A percentile compares a stretch with the other conserved stretches of the same genome.
These are phyloP conservation scores for Drepanosiphum platanoidis DNA, from an alignment of 2,888 invertebrate genomes.

Conservation along the genomic window DNA sequence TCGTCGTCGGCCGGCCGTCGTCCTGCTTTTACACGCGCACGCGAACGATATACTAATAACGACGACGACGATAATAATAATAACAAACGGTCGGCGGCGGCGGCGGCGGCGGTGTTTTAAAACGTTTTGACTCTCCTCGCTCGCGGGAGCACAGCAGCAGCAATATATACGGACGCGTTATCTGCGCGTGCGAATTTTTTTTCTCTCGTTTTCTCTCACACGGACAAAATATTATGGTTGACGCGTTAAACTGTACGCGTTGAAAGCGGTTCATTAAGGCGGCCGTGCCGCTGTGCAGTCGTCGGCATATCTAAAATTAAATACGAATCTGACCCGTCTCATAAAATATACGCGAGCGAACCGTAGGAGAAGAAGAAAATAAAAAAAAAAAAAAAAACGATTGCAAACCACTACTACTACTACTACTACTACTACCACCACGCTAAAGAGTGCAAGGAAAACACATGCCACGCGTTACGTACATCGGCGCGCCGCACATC, in stretches of 20 bases:
- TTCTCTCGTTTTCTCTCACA: too few relatives aligned
- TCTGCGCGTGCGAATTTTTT: slow-evolving; percentile 25
- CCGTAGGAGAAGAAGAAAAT: background rate
- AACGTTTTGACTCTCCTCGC: background rate
- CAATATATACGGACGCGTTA: too few relatives aligned
- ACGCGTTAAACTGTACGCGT: slow-evolving; percentile 51
- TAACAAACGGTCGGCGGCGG: background rate
- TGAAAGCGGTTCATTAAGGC: slow-evolving; percentile 46
- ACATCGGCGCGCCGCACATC: background rate
- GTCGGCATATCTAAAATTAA: slow-evolving; percentile 58
- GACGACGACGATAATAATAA: too few relatives aligned
- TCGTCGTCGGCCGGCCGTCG: background rate
- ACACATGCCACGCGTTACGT: background rate
- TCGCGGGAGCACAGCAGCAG: too few relatives aligned
- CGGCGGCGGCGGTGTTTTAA: background rate
- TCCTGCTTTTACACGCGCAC: background rate
- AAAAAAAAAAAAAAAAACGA: slow-evolving; percentile 2
- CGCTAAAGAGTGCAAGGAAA: slow-evolving; percentile 3
- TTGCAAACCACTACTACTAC: slow-evolving; percentile 18
- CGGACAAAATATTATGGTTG: slow-evolving; percentile 36
- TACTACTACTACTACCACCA: slow-evolving; percentile 1
- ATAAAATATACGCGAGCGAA: background rate
- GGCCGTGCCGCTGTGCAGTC: slow-evolving; percentile 24
- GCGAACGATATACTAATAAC: background rate
- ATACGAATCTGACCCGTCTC: slow-evolving; percentile 48